Base-by-base conservation (phyloP, 2,113 vertebrate genomes). In the Pampusana beccarii region DNA sequence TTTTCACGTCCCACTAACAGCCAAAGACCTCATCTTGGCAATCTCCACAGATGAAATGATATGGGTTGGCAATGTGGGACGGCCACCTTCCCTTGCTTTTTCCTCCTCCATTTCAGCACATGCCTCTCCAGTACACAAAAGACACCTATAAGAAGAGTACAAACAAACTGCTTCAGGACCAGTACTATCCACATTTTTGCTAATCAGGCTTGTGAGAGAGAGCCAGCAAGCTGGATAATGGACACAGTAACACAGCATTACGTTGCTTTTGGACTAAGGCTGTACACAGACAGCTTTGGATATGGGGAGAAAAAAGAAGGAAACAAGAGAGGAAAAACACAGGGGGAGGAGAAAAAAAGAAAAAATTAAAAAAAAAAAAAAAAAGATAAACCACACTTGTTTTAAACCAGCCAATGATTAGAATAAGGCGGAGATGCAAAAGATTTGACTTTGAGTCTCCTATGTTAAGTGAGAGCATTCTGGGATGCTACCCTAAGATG, bases 261-360 rank as follows among this genome's bases (percentile, higher is more conserved):
- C 20, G 44, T 13, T 10, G 3, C n/a, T 67, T 81, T 34, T 42
- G 34, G 23, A 60, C 17, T 58, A 72, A 81, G 26, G 13, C 40
- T 60, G 25, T 74, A 46, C 31, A 71, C 46, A 83, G 28, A 48
- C 4, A 74, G 48, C n/a, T 74, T 56, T 33, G 28, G 80, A 50
- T 23, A 26, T 0, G 0, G 10, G 5, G 19, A 78, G 19, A n/a
- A 48, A 38, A 42, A 7, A 38, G 40, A 40, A 12, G 40, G 40
- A 40, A 40, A 40, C 40, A 40, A 40, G 40, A 40, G 40, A 40
- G 40, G 10, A 40, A 40, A 40, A 40, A 40, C 11, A 40, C 11
- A 11, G 40, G 40, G 40, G 40, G 40, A 12, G 40, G 13, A 40
- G 13, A 12, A 13, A 40, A 40, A 40, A 40, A 40, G 40, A 13